Evolutionary conservation across 2,797 vertebrate genomes (phyloP).

Genomic region (Ciconia nigra): DNA sequence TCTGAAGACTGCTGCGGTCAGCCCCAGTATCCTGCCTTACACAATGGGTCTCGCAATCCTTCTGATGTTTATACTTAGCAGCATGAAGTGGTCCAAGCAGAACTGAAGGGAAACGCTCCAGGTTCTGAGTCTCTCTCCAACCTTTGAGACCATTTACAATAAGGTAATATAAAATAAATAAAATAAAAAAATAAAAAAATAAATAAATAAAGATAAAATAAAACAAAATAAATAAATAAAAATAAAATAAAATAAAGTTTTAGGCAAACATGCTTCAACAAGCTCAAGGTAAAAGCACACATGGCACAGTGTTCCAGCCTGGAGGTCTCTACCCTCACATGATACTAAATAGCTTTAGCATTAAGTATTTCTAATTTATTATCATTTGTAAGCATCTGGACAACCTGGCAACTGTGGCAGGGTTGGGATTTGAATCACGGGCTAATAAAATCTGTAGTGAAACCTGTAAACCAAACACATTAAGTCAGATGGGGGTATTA

Average conservation of each 20-base stretch:
- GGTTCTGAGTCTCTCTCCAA: background rate
- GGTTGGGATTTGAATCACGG: background rate
- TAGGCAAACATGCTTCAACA: background rate
- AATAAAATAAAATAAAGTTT: background rate
- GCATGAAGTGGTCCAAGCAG: background rate
- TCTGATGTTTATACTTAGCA: background rate
- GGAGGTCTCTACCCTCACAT: background rate
- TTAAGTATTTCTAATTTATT: conserved; percentile 17
- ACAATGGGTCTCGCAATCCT: background rate
- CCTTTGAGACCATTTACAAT: background rate
- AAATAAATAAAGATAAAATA: background rate
- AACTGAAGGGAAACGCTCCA: background rate
- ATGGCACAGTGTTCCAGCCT: background rate
- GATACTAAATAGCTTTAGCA: background rate
- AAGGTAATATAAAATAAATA: background rate
- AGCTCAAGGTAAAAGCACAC: background rate
- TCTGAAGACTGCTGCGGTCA: background rate
- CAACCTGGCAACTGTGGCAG: background rate
- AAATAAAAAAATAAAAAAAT: background rate
- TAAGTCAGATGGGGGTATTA: background rate
- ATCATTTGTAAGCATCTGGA: conserved; percentile 25
- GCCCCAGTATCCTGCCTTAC: background rate
- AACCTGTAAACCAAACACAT: background rate
- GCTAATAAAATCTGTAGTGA: background rate
- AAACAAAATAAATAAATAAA: background rate